Evolutionary conservation across 2,797 vertebrate genomes (phyloP).

Genomic region (Scolopax bukidnonensis): DNA sequence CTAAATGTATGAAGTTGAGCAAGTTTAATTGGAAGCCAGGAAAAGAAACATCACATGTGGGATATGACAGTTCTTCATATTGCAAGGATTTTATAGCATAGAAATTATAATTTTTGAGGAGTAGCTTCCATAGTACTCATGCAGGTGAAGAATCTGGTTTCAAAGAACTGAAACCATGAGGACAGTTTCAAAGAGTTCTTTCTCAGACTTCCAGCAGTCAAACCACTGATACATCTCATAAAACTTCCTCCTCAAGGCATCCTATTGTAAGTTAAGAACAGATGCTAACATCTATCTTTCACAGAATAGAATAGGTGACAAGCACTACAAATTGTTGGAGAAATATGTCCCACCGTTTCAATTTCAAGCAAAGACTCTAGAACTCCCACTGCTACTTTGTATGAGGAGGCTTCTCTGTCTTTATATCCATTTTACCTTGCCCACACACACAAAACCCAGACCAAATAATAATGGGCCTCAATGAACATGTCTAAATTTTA

Average conservation of each 20-base stretch:
- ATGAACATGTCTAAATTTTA: background rate
- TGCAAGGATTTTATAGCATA: background rate
- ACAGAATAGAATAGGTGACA: background rate
- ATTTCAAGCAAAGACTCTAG: background rate
- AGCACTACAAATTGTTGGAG: background rate
- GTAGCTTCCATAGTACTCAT: background rate
- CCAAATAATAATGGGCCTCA: rapidly evolving
- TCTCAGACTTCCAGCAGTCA: background rate
- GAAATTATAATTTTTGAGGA: background rate
- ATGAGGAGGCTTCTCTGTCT: background rate
- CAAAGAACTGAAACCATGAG: background rate
- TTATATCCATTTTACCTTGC: background rate
- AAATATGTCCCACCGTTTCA: background rate
- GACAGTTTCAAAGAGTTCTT: background rate
- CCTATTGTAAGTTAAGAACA: background rate
- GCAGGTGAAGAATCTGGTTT: background rate
- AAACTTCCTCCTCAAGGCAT: background rate
- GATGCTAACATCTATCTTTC: background rate
- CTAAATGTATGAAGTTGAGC: background rate
- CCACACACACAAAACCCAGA: background rate
- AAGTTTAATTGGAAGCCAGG: background rate
- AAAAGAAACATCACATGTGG: background rate
- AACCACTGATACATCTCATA: background rate
- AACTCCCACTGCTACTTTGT: background rate
- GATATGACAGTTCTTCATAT: background rate